A percentile compares a stretch with the other conserved stretches of the same genome.
These are phyloP conservation scores for Aporrectodea caliginosa DNA, from an alignment of 1,140 invertebrate species.

Conservation along the genomic window DNA sequence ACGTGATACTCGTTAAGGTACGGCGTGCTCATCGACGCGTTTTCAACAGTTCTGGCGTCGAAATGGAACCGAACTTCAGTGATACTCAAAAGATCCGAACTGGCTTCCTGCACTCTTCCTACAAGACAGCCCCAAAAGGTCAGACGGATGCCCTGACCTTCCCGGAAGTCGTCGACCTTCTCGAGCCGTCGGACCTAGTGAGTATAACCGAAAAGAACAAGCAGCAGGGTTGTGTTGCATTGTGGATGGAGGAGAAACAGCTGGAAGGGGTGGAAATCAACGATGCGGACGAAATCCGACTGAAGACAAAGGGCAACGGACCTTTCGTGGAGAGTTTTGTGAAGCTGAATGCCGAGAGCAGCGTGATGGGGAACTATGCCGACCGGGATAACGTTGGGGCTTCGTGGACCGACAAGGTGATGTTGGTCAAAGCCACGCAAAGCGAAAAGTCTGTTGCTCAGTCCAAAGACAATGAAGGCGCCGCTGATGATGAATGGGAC, in stretches of 20 bases:
- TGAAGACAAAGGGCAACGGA: slow-evolving; percentile 41
- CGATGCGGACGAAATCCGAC: slow-evolving; percentile 36
- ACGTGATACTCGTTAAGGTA: slow-evolving; percentile 38
- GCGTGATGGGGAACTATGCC: slow-evolving; percentile 40
- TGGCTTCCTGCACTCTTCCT: slow-evolving; percentile 47
- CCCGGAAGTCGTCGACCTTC: slow-evolving; percentile 32
- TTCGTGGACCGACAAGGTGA: slow-evolving; percentile 49
- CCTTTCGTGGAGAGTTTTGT: slow-evolving; percentile 40
- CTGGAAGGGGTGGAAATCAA: slow-evolving; percentile 39
- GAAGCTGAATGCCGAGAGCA: slow-evolving; percentile 34
- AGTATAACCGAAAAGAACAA: not conserved
- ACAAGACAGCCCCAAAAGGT: slow-evolving; percentile 44
- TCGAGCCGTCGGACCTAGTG: slow-evolving; percentile 34
- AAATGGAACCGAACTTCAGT: slow-evolving; percentile 48
- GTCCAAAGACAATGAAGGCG: slow-evolving; percentile 28
- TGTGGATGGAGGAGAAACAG: slow-evolving; percentile 40
- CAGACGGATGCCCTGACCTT: slow-evolving; percentile 38
- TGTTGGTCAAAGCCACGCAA: slow-evolving; percentile 37
- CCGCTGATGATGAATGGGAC: slow-evolving; percentile 45
- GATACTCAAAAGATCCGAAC: slow-evolving; percentile 45
- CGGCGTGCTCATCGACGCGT: slow-evolving; percentile 39
- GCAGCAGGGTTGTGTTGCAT: slow-evolving; percentile 26
- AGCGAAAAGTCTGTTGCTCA: slow-evolving; percentile 14
- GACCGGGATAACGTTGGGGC: slow-evolving; percentile 41
- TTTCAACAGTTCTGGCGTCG: slow-evolving; percentile 41